Evolutionary conservation across 2,888 invertebrate genomes (phyloP).

Genomic region (Carterocephalus palaemon): DNA sequence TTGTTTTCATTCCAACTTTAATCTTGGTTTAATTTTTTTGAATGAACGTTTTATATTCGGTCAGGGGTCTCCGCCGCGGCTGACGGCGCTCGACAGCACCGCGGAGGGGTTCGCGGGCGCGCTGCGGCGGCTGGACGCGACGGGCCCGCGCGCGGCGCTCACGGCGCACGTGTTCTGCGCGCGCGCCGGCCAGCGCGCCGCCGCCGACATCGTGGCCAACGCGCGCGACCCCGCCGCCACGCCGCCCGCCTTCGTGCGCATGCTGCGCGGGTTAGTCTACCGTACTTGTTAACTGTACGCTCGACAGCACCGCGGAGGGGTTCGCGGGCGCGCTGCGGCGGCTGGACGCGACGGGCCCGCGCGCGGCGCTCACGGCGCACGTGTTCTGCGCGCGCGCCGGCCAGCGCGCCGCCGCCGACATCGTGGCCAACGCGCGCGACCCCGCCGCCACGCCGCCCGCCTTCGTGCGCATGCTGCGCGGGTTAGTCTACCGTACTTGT

Average conservation of each 20-base stretch:
- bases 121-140: conserved; percentile 89
- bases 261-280: conserved; percentile 67
- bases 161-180: conserved; percentile 97
- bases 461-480: conserved; percentile 77
- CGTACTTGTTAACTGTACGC: conserved; percentile 46
- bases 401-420: conserved; percentile 87
- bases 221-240: conserved; percentile 84
- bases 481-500: conserved; percentile 46
- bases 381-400: conserved; percentile 95
- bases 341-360: conserved; percentile 91
- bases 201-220: conserved; percentile 89
- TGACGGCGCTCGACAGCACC: conserved; percentile 85
- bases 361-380: conserved; percentile 95
- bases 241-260: conserved; percentile 78
- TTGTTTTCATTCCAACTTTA: no score
- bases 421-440: conserved; percentile 87
- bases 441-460: conserved; percentile 82
- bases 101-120: conserved; percentile 86
- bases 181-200: conserved; percentile 88
- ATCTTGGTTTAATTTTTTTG: no score
- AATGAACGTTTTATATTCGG: no score
- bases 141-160: conserved; percentile 92
- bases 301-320: conserved; percentile 84
- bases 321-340: conserved; percentile 89
- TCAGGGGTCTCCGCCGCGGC: conserved; percentile 69